These are phyloP conservation scores for Dichetophora obliterata DNA, from an alignment of 2,888 invertebrate genomes.

Conservation along the genomic window DNA sequence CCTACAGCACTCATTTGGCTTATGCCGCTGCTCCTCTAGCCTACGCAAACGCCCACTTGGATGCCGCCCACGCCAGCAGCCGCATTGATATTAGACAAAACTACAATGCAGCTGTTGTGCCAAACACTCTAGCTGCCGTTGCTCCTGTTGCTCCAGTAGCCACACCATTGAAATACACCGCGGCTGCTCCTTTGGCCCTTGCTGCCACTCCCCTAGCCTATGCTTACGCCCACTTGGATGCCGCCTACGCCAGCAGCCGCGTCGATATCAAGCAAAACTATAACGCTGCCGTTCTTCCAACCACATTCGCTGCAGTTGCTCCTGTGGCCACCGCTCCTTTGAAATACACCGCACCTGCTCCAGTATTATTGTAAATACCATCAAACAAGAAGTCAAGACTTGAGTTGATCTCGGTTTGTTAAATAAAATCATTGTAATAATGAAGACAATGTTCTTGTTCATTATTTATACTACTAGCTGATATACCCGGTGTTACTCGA, in stretches of 20 bases:
- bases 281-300: constrained; percentile 42
- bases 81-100: constrained; percentile 44
- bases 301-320: constrained; percentile 40
- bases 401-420: too few species aligned
- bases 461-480: neutral
- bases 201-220: constrained; percentile 43
- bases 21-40: constrained; percentile 42
- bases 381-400: neutral
- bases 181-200: constrained; percentile 43
- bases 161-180: constrained; percentile 40
- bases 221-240: constrained; percentile 41
- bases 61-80: constrained; percentile 42
- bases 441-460: neutral
- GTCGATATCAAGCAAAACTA: constrained; percentile 45
- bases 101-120: constrained; percentile 41
- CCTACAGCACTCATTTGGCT: constrained; percentile 30
- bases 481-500: too few species aligned
- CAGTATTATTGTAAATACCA: constrained; percentile 16
- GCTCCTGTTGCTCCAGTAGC: constrained; percentile 36
- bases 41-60: constrained; percentile 43
- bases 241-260: constrained; percentile 41
- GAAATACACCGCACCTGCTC: constrained; percentile 32
- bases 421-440: neutral
- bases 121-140: constrained; percentile 41
- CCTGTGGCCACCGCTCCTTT: constrained; percentile 26